These are phyloP conservation scores for Zophobas morio DNA, from an alignment of 1,140 invertebrate species.

Conservation along the genomic window DNA sequence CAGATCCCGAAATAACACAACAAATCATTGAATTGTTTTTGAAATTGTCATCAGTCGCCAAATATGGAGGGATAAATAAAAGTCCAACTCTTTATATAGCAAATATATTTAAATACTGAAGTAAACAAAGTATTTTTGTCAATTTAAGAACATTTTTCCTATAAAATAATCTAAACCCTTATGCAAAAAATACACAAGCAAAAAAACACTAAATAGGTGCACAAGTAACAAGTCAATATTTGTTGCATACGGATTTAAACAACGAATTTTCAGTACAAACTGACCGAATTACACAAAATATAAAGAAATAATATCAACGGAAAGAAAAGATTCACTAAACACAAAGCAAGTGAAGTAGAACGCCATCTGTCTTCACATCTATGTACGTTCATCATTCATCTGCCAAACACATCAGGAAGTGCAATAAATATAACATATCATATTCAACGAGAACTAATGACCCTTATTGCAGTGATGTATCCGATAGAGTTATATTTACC, in stretches of 20 bases:
- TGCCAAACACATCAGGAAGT: constrained; percentile 4
- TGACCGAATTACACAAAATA: not conserved
- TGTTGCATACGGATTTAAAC: constrained; percentile 7
- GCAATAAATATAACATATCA: constrained; percentile 20
- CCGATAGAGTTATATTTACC: constrained; percentile 12
- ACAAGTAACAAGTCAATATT: not conserved
- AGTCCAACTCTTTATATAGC: constrained; percentile 27
- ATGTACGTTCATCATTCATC: not conserved
- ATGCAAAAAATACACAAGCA: not conserved
- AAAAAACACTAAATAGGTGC: not conserved
- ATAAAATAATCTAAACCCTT: constrained; percentile 7
- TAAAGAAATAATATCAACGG: not conserved
- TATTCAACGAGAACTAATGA: constrained; percentile 5
- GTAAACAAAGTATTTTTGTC: constrained; percentile 25
- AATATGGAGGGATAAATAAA: not conserved
- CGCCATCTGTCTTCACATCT: not conserved
- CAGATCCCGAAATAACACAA: too few relatives aligned
- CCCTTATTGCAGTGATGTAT: constrained; percentile 14
- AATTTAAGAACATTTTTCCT: constrained; percentile 2
- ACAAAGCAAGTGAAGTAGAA: constrained; percentile 7
- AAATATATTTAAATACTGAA: constrained; percentile 41
- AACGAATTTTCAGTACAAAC: not conserved
- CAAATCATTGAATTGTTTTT: too few relatives aligned
- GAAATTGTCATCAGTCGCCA: not conserved
- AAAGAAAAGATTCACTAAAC: constrained; percentile 1